Evolutionary conservation across 2,797 vertebrate genomes (phyloP).

Genomic region (Acanthurus lineatus): DNA sequence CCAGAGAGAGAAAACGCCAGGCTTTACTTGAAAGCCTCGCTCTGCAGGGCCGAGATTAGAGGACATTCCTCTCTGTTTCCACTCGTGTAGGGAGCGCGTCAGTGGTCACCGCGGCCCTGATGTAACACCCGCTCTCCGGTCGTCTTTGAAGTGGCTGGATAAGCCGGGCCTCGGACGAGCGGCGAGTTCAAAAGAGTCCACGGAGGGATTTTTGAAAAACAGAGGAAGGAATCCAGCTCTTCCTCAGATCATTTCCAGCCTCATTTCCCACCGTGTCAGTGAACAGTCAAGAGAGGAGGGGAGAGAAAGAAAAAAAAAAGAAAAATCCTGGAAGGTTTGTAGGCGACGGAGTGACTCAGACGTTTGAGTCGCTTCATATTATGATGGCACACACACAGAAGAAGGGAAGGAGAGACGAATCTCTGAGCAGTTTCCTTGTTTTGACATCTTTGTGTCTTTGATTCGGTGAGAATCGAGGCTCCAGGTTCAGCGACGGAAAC

Average conservation of each 20-base stretch:
- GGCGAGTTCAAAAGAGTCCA: constrained; percentile 59
- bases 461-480: background rate
- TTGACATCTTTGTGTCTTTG: background rate
- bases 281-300: constrained; percentile 12
- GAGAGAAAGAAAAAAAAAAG: too few species aligned
- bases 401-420: background rate
- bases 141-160: constrained; percentile 75
- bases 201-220: constrained; percentile 60
- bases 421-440: background rate
- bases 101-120: constrained; percentile 56
- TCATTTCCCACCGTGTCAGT: constrained; percentile 61
- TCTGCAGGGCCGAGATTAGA: constrained; percentile 77
- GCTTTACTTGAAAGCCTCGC: constrained; percentile 64
- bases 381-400: background rate
- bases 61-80: constrained; percentile 67
- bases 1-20: constrained; percentile 38
- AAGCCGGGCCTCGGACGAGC: constrained; percentile 53
- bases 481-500: background rate
- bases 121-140: constrained; percentile 52
- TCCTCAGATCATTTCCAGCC: constrained; percentile 72
- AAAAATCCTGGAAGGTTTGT: constrained; percentile 41
- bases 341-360: constrained; percentile 35
- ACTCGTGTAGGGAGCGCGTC: constrained; percentile 41
- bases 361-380: constrained; percentile 26
- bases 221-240: constrained; percentile 55